Base-by-base conservation (phyloP, 2,888 invertebrate species). In the Cyclophora punctaria region DNA sequence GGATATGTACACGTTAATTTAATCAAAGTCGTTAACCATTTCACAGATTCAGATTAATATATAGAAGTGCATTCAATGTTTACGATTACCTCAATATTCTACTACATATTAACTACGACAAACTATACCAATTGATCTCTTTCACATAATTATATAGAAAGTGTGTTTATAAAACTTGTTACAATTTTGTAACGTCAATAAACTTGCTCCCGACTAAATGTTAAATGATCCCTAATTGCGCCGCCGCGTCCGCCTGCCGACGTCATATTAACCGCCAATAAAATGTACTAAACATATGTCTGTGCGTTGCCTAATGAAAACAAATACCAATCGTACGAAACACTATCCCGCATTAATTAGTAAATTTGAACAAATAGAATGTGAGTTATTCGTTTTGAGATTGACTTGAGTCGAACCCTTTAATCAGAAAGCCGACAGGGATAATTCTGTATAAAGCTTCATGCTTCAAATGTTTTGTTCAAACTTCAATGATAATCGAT, bases 261-360 rank as follows among this genome's bases (percentile, higher is more conserved):
- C 42, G 34, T 44, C 40, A 42, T 52, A 49, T 20, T 20, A 20
- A 45, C 45, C 48, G 46, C 35, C 50, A 49, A 55, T 57, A 58
- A 62, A 59, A 51, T 45, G 6, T 41, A 49, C 35, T 44, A 50
- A 50, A 41, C 37, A 37, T 5, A 44, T 49, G 46, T 50, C 55
- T 47, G 45, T 55, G 66, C 66, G 69, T 64, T 58, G 65, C 69
- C 72, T 72, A 73, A 80, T 75, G 72, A 75, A 72, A 77, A 73
- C 72, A 67, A 78, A 78, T 76, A 69, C 71, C 67, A 70, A 74
- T 66, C 64, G 59, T 62, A 63, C 60, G 54, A 64, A 69, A 71
- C 70, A 71, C 67, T 63, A 69, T 69, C 73, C 69, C 67, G 67
- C 67, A 73, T 73, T 74, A 78, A 80, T 80, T 80, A 77, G 75